A percentile compares a stretch with the other conserved stretches of the same genome.
phyloP scores from a whole-genome alignment of 1,140 invertebrate species.

The Zaprionus ornatus region DNA sequence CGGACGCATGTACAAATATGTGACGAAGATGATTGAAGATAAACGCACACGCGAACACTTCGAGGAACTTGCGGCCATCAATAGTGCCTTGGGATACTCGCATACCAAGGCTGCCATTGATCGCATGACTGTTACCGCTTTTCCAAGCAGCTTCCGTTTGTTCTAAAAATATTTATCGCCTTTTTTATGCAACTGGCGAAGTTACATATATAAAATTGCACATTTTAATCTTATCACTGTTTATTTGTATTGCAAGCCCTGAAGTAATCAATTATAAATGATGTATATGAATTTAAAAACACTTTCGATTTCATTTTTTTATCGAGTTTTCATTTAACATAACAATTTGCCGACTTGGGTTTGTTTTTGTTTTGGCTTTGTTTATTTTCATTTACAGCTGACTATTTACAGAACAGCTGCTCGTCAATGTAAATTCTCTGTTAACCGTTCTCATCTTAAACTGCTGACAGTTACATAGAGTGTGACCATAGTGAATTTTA shows the following conservation, averaged over 20 bases:
- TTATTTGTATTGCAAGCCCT: slow-evolving; percentile 45
- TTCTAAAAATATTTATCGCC: slow-evolving; percentile 60
- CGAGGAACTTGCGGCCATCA: slow-evolving; percentile 88
- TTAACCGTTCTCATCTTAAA: slow-evolving; percentile 27
- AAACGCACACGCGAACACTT: slow-evolving; percentile 90
- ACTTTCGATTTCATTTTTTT: slow-evolving; percentile 11
- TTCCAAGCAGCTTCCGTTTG: slow-evolving; percentile 74
- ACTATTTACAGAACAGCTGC: neutral
- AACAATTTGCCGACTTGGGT: neutral
- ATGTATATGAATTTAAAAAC: slow-evolving; percentile 37
- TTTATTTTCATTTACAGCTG: slow-evolving; percentile 1
- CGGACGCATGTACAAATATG: slow-evolving; percentile 91
- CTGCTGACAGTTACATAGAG: slow-evolving; percentile 2
- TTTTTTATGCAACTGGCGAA: neutral
- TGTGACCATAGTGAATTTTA: slow-evolving; percentile 1
- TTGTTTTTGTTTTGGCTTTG: neutral
- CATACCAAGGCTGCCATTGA: slow-evolving; percentile 86
- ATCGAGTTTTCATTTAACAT: neutral
- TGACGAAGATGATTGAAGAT: slow-evolving; percentile 92
- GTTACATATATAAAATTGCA: slow-evolving; percentile 11
- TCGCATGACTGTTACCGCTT: slow-evolving; percentile 67
- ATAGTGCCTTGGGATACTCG: slow-evolving; percentile 88
- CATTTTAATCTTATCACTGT: slow-evolving; percentile 53
- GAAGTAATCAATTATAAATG: slow-evolving; percentile 31
- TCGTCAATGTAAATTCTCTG: neutral